Evolutionary conservation across 2,797 vertebrate species (phyloP).

Genomic region (Girardinus metallicus): DNA sequence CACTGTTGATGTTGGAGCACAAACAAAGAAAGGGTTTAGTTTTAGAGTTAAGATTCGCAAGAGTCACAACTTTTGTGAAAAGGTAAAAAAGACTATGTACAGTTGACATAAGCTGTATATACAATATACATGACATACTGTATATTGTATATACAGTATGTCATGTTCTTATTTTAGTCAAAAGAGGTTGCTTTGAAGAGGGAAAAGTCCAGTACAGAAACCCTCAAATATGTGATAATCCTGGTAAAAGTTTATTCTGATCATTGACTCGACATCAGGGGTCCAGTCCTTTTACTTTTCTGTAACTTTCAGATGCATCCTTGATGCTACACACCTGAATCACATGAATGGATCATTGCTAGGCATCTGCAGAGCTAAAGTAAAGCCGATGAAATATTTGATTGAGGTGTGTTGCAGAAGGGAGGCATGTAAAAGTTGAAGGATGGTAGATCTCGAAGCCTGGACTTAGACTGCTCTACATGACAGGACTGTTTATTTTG

Average conservation of each 20-base stretch:
- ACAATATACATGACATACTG: no score
- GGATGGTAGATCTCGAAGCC: no score
- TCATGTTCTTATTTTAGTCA: neutral
- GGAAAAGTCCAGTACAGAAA: neutral
- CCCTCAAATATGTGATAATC: neutral
- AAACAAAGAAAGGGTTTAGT: neutral
- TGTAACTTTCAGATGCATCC: no score
- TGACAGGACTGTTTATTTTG: neutral
- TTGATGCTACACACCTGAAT: no score
- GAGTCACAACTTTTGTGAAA: neutral
- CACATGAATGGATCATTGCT: no score
- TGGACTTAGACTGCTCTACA: neutral
- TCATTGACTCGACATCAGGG: neutral
- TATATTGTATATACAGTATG: neutral
- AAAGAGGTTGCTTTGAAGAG: neutral
- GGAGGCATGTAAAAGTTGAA: no score
- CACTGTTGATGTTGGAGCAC: neutral
- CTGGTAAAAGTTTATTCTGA: neutral
- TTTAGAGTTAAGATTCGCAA: neutral
- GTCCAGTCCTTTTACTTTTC: no score
- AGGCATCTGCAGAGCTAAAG: no score
- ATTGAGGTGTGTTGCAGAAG: no score
- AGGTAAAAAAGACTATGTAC: neutral
- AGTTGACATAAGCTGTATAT: no score
- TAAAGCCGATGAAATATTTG: no score